Evolutionary conservation across 2,797 vertebrate species (phyloP).

Genomic region (Sebastes matsubarae): DNA sequence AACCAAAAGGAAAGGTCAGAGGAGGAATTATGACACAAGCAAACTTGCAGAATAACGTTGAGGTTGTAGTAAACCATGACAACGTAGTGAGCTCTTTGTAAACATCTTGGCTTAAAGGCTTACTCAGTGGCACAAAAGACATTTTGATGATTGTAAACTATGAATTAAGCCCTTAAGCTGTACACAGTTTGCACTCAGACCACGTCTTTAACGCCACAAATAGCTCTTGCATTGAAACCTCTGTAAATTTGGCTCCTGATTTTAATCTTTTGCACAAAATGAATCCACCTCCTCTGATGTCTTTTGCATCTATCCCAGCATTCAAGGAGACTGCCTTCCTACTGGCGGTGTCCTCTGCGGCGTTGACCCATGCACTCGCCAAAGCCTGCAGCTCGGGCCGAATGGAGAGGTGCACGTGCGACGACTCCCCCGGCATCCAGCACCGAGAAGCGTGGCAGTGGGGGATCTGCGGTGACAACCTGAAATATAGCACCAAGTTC

Average conservation of each 20-base stretch:
- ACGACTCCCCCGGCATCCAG: conserved; percentile 95
- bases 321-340: conserved; percentile 98
- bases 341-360: conserved; percentile 92
- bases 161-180: not conserved
- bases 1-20: conserved; percentile 58
- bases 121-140: not conserved
- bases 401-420: conserved; percentile 98
- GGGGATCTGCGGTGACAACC: conserved; percentile 98
- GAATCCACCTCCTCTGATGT: conserved; percentile 4
- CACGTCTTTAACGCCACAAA: not conserved
- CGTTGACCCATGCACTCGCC: conserved; percentile 92
- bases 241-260: not conserved
- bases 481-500: conserved; percentile 97
- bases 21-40: conserved; percentile 59
- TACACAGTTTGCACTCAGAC: not conserved
- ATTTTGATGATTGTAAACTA: conserved; percentile 1
- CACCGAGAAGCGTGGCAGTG: conserved; percentile 98
- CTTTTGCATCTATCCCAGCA: conserved; percentile 75
- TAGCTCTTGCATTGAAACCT: not conserved
- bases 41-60: conserved; percentile 48
- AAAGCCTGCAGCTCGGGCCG: conserved; percentile 96
- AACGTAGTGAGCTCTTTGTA: conserved; percentile 41
- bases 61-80: conserved; percentile 57
- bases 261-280: not conserved
- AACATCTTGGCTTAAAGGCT: conserved; percentile 32